phyloP scores from a whole-genome alignment of 2,113 vertebrate genomes.

The Equus quagga region DNA sequence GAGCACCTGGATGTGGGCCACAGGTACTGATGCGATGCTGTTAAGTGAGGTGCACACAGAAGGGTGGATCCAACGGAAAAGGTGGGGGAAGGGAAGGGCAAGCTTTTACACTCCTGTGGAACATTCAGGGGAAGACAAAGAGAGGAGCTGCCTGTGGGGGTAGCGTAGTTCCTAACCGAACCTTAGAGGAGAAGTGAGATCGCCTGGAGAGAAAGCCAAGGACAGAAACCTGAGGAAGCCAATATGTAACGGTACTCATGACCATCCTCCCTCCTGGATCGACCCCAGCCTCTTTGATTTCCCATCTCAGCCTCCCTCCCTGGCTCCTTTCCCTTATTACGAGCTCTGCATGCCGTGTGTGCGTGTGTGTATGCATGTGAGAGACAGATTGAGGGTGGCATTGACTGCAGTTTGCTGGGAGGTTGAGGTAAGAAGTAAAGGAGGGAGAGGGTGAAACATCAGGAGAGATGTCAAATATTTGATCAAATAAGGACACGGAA shows the following conservation, averaged over 20 bases:
- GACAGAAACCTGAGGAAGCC: not conserved
- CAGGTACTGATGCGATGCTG: not conserved
- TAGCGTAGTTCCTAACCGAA: rapidly evolving
- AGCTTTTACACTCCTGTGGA: not conserved
- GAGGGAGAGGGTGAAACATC: not conserved
- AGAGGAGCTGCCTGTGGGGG: not conserved
- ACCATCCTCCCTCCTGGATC: not conserved
- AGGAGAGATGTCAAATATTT: not conserved
- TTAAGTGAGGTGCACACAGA: not conserved
- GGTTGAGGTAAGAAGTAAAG: not conserved
- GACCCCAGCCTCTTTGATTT: not conserved
- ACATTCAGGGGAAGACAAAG: too few species aligned
- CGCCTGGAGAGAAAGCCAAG: not conserved
- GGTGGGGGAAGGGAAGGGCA: not conserved
- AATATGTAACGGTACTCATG: not conserved
- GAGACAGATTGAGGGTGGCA: too few species aligned
- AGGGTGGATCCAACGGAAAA: not conserved
- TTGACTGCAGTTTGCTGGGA: not conserved
- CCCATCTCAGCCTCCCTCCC: not conserved
- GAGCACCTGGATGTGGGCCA: rapidly evolving
- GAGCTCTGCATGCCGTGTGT: rapidly evolving
- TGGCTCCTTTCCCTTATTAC: not conserved
- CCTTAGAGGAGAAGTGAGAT: not conserved
- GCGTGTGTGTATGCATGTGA: rapidly evolving
- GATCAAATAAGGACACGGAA: not conserved